These are phyloP conservation scores for Zenarchopterus dispar DNA, from an alignment of 2,797 vertebrate genomes.

Conservation along the genomic window DNA sequence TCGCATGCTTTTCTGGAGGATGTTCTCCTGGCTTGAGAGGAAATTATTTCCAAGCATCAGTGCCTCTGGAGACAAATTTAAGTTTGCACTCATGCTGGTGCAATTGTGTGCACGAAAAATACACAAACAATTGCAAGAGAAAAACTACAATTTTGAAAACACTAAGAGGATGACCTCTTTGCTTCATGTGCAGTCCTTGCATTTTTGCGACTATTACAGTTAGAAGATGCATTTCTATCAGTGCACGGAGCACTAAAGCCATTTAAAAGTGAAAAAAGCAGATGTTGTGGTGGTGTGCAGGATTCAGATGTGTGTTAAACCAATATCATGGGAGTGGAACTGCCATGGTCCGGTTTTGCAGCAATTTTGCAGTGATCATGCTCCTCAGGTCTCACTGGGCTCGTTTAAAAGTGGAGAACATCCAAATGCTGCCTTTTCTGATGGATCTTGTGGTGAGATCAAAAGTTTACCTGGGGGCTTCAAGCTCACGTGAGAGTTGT, in stretches of 20 bases:
- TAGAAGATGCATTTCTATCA: constrained; percentile 15
- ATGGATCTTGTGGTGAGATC: no score
- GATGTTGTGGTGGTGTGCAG: no score
- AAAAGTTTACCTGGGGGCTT: no score
- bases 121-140: constrained; percentile 35
- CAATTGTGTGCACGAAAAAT: constrained; percentile 43
- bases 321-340: no score
- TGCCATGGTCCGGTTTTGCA: no score
- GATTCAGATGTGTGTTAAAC: no score
- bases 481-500: no score
- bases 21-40: constrained; percentile 55
- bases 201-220: constrained; percentile 35
- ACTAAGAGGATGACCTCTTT: constrained; percentile 32
- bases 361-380: no score
- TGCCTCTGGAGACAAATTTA: constrained; percentile 56
- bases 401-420: no score
- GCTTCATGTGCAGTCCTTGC: constrained; percentile 39
- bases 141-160: constrained; percentile 16
- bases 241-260: constrained; percentile 12
- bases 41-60: constrained; percentile 64
- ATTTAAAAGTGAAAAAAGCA: constrained; percentile 12
- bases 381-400: no score
- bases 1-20: constrained; percentile 41
- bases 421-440: no score
- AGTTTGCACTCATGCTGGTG: constrained; percentile 53